These are phyloP conservation scores for Takifugu rubripes DNA, from an alignment of 2,797 vertebrate genomes.

Conservation along the genomic window DNA sequence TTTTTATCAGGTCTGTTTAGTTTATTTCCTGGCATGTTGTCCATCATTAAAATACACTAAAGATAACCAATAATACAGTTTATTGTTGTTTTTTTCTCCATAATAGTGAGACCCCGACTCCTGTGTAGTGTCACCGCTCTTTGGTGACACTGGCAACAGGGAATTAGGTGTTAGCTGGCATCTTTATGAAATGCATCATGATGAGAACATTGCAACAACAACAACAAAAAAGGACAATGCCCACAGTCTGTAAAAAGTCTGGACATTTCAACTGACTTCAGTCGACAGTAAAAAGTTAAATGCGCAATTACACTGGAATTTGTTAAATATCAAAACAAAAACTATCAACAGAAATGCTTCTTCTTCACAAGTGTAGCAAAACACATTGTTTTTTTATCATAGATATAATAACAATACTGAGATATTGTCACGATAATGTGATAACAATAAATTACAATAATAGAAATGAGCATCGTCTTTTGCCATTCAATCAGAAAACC, in stretches of 20 bases:
- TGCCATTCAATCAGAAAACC: constrained; percentile 64
- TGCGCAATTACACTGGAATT: constrained; percentile 76
- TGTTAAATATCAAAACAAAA: constrained; percentile 76
- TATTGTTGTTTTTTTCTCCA: constrained; percentile 43
- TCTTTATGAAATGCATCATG: constrained; percentile 45
- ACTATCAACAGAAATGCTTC: constrained; percentile 60
- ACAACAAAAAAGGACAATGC: constrained; percentile 61
- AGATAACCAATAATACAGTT: constrained; percentile 70
- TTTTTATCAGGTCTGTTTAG: constrained; percentile 57
- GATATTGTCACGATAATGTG: background rate
- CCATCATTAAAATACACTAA: constrained; percentile 77
- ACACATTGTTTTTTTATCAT: constrained; percentile 55
- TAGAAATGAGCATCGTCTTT: constrained; percentile 32
- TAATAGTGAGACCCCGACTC: constrained; percentile 67
- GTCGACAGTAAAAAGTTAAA: constrained; percentile 49
- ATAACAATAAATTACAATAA: too few relatives aligned
- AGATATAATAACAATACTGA: constrained; percentile 29
- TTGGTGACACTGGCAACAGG: constrained; percentile 58
- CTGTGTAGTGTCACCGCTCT: constrained; percentile 71
- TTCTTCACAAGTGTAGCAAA: constrained; percentile 75
- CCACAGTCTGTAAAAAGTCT: constrained; percentile 52
- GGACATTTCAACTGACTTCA: constrained; percentile 32
- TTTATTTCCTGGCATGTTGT: constrained; percentile 66
- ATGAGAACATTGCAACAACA: constrained; percentile 45
- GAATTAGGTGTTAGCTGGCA: constrained; percentile 56